Percentiles rank a stretch among this genome's conserved stretches.
Evolutionary conservation across 2,113 vertebrate genomes (phyloP).

Genomic region (Vidua macroura): DNA sequence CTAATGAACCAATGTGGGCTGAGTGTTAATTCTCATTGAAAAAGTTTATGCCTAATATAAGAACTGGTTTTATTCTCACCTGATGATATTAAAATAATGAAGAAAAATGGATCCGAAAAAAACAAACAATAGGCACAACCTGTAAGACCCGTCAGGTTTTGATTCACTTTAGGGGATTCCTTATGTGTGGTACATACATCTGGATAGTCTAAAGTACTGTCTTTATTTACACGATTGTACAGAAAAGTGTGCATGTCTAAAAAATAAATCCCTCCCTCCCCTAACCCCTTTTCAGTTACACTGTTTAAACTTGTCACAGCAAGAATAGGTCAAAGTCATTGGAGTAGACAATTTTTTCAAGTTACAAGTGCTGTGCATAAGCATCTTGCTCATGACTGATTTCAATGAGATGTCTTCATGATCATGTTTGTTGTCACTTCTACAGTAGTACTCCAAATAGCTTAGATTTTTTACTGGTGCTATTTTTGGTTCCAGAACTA

Average conservation of each 20-base stretch:
- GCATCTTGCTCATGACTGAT: neutral
- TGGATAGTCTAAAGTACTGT: neutral
- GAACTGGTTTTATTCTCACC: neutral
- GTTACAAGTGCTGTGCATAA: neutral
- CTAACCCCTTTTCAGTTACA: neutral
- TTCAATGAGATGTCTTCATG: neutral
- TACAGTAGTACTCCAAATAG: neutral
- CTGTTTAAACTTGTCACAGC: neutral
- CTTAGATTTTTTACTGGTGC: neutral
- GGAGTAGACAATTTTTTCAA: neutral
- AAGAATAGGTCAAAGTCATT: neutral
- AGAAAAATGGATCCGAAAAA: neutral
- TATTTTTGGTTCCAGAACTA: neutral
- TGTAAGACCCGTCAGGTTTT: neutral
- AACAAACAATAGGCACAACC: accelerated
- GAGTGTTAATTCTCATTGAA: neutral
- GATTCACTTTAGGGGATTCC: neutral
- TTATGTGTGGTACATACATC: neutral
- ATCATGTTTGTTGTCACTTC: neutral
- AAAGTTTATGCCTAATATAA: neutral
- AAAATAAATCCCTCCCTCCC: neutral
- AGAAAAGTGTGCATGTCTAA: neutral
- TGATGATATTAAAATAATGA: neutral
- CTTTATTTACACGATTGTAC: neutral
- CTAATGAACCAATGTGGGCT: neutral